phyloP scores from a whole-genome alignment of 1,140 invertebrate species.

The Drosophila willistoni region DNA sequence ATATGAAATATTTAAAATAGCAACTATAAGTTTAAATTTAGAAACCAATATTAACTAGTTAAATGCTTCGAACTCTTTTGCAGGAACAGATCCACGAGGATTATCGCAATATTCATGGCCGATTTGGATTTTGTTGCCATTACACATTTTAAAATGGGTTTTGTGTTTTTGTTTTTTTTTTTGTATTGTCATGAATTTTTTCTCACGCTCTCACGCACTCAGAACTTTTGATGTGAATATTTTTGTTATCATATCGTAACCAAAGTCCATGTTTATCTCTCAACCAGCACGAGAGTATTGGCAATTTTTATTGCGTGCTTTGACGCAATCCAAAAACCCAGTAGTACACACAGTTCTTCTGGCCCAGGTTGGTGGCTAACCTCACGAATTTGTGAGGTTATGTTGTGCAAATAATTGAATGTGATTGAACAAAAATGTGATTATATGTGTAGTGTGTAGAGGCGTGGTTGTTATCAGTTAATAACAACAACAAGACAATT shows the following conservation, averaged over 20 bases:
- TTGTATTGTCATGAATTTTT: too few relatives aligned
- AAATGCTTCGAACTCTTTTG: too few relatives aligned
- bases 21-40: too few relatives aligned
- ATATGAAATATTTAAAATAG: too few relatives aligned
- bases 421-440: slow-evolving; percentile 42
- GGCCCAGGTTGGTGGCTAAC: too few relatives aligned
- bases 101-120: too few relatives aligned
- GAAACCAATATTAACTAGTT: too few relatives aligned
- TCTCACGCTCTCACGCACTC: background rate
- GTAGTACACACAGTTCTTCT: background rate
- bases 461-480: slow-evolving; percentile 34
- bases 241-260: slow-evolving; percentile 10
- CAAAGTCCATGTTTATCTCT: background rate
- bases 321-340: slow-evolving; percentile 36
- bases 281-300: background rate
- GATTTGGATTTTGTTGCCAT: too few relatives aligned
- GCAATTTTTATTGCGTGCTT: slow-evolving; percentile 24
- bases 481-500: slow-evolving; percentile 5
- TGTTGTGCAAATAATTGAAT: slow-evolving; percentile 48
- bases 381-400: slow-evolving; percentile 1
- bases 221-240: background rate
- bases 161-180: too few relatives aligned
- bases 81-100: too few relatives aligned
- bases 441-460: slow-evolving; percentile 31
- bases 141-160: too few relatives aligned